Evolutionary conservation across 2,113 vertebrate species (phyloP).

Genomic region (Toxotes chatareus): DNA sequence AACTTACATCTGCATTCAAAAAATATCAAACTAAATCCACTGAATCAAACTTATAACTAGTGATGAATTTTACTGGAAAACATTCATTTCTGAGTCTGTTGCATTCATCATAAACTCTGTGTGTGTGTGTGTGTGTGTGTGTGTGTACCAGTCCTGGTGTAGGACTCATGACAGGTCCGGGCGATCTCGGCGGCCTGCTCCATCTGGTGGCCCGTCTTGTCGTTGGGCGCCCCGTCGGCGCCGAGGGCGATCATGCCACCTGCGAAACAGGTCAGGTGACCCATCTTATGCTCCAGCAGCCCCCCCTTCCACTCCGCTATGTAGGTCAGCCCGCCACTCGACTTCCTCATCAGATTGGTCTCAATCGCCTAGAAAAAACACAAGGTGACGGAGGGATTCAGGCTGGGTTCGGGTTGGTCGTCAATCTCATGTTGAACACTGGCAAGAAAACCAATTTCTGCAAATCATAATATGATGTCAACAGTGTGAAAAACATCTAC

Average conservation of each 20-base stretch:
- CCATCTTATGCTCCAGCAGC: slow-evolving; percentile 98
- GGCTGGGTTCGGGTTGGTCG: neutral
- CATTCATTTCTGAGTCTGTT: neutral
- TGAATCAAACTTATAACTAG: neutral
- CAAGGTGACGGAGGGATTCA: neutral
- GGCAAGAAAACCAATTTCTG: too few species aligned
- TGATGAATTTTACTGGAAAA: neutral
- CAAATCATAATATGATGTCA: too few species aligned
- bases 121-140: neutral
- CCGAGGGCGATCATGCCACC: slow-evolving; percentile 98
- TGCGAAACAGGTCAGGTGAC: slow-evolving; percentile 97
- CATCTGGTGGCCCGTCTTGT: slow-evolving; percentile 92
- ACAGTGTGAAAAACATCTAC: too few species aligned
- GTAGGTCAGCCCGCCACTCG: slow-evolving; percentile 92
- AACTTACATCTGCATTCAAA: neutral
- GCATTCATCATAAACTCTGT: neutral
- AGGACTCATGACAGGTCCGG: slow-evolving; percentile 97
- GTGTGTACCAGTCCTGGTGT: slow-evolving; percentile 89
- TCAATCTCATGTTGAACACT: too few species aligned
- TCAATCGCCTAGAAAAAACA: slow-evolving; percentile 90
- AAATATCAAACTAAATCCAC: neutral
- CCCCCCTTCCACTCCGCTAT: slow-evolving; percentile 99
- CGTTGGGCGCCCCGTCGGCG: slow-evolving; percentile 90
- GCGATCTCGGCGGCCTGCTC: slow-evolving; percentile 96
- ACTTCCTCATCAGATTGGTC: slow-evolving; percentile 94